Base-by-base conservation (phyloP, 2,113 vertebrate species). In the Pluvialis apricaria region DNA sequence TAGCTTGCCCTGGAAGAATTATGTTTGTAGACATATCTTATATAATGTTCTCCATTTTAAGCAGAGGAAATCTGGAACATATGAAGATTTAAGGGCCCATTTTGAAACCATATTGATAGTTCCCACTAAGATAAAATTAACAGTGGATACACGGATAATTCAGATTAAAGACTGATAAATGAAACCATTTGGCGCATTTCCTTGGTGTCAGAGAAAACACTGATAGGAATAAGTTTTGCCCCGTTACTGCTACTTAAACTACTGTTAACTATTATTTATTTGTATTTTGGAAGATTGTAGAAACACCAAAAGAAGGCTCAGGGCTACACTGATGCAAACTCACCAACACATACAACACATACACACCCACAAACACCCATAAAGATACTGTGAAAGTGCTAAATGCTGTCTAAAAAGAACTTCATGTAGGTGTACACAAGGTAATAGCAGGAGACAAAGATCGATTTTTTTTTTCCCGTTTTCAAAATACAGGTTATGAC, bases 381-480 rank as follows among this genome's bases (percentile, higher is more conserved):
- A 36, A 42, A 54, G 6, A 10, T 16, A 13, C 2, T 52, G 36
- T 40, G 20, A 44, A 82, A 62, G 45, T 10, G 51, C 10, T 57
- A 57, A 86, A 57, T 1, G 12, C 3, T 66, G 15, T 44, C 61
- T 58, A 24, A 54, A 47, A 81, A 55, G 15, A 40, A 6, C 8
- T 45, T 31, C 16, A 29, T 29, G 10, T 29, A 19, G 24, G 2
- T 42, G 40, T 32, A 28, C 14, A 38, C 10, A 32, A 29, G 15
- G 20, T 65, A 42, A 38, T 2, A 72, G 52, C 32, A 69, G 49
- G 10, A 60, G 6, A n/a, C 8, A 34, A 58, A 19, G 21, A 45
- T 1, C 0, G 0, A 13, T 13, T 19, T 5, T 31, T 9, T n/a
- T 42, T 54, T 51, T 22, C 4, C 5, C 22, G 20, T 76, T 82